These are phyloP conservation scores for Zoanthus gigantus DNA, from an alignment of 92 coral and sea anemone species.

Conservation along the genomic window DNA sequence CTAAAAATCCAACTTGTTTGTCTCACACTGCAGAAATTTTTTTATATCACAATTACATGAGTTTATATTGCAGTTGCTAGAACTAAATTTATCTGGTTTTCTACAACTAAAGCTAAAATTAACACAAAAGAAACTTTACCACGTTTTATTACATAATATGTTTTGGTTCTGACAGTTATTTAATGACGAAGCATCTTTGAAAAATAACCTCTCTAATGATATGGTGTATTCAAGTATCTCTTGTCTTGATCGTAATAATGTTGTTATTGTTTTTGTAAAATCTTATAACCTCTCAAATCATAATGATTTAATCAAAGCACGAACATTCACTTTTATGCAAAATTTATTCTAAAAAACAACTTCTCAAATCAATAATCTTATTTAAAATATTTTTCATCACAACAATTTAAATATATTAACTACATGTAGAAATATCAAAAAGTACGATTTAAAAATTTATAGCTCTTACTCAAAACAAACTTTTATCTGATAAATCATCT, in stretches of 20 bases:
- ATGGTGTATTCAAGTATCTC: not conserved
- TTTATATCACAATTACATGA: not conserved
- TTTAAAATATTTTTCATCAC: not conserved
- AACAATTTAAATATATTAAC: not conserved
- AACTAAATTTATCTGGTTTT: not conserved
- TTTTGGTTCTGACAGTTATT: not conserved
- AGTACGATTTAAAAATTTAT: not conserved
- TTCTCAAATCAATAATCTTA: no score
- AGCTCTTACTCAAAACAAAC: not conserved
- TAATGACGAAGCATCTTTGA: constrained; percentile 7
- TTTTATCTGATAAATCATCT: constrained; percentile 18
- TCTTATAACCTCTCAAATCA: constrained; percentile 6
- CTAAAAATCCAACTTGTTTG: not conserved
- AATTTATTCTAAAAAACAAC: not conserved
- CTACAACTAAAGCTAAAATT: not conserved
- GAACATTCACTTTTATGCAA: not conserved
- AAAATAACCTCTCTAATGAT: not conserved
- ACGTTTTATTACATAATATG: constrained; percentile 19
- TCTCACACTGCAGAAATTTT: not conserved
- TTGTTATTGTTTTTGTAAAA: constrained; percentile 20
- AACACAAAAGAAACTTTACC: not conserved
- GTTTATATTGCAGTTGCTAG: not conserved
- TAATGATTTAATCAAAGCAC: constrained; percentile 16
- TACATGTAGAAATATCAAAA: not conserved
- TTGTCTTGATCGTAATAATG: not conserved